Conservation (phyloP, 2,113 vertebrate genomes). For the Glaucidium brasilianum region DNA sequence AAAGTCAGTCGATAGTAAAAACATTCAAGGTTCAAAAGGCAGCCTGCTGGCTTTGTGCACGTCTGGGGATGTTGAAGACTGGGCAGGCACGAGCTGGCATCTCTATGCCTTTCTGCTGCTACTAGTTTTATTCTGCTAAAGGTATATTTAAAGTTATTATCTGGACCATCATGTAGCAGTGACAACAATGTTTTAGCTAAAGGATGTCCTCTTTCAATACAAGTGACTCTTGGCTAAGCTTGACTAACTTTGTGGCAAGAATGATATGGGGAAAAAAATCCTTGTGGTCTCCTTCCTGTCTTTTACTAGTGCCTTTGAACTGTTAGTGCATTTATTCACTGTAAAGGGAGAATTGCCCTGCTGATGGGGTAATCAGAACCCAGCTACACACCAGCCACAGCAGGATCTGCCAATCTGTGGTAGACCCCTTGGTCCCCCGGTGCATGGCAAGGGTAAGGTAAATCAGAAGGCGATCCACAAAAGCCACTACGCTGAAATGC, state of each 20-base stretch:
- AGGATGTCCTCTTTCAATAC: not conserved
- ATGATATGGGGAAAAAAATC: not conserved
- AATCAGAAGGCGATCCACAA: not conserved
- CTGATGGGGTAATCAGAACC: not conserved
- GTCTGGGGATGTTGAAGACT: not conserved
- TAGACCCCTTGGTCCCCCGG: not conserved
- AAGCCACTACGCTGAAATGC: not conserved
- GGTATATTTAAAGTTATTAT: not conserved
- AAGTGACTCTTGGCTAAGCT: not conserved
- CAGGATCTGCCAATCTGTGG: not conserved
- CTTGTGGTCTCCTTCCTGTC: not conserved
- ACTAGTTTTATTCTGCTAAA: not conserved
- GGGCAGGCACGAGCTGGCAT: not conserved
- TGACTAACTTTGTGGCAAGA: not conserved
- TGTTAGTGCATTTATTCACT: not conserved
- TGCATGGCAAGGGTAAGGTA: not conserved
- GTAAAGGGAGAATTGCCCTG: not conserved
- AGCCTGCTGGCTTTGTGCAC: not conserved
- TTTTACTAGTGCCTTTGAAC: not conserved
- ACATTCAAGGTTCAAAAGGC: not conserved
- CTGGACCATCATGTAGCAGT: not conserved
- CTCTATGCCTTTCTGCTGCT: not conserved
- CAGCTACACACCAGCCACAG: not conserved
- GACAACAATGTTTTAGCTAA: not conserved
- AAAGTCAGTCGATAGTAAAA: not conserved